Evolutionary conservation across 2,888 invertebrate species (phyloP), one percentile per base, ranked within the genome.

Genomic region (Plebejus anna): DNA sequence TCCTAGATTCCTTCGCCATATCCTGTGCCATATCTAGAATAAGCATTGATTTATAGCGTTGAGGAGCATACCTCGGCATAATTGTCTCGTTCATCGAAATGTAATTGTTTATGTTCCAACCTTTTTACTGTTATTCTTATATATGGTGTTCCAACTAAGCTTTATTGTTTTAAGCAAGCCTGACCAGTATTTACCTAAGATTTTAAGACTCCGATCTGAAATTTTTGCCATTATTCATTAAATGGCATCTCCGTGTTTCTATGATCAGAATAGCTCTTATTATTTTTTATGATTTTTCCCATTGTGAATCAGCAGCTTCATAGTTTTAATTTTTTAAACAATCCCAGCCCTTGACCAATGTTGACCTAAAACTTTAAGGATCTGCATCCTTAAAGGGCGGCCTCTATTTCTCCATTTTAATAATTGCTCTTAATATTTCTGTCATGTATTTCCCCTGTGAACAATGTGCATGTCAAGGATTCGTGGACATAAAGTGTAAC

Each of bases 21-120:
- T 80, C 78, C 82, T 80, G 79, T 80, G 82, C 79, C 77, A 72
- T 72, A 47, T 72, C 28, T 4, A 47, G 7, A 47, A 72, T 72
- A 72, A 28, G 66, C 32, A 32, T 66, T 66, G 66, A 66, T 66
- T 66, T 66, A 66, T 66, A 6, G 32, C 66, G 66, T 13, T 66
- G 32, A 13, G 6, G 66, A 66, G 32, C 66, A 36, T 66, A 36
- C 36, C 32, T 66, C 32, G 32, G 32, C 32, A 36, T 66, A 66
- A 66, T 66, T 36, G 32, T 32, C 6, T 66, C 11, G 28, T 61
- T 36, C 66, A 66, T 66, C 16, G 32, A 36, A 66, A 66, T 66
- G 6, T 32, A 13, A 66, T 66, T 66, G 32, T 66, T 32, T 66
- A 66, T 36, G 32, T 66, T 13, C 5, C 5, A 13, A 32, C 32